Evolutionary conservation across 2,888 invertebrate genomes (phyloP), one percentile per base, ranked within the genome.

Genomic region (Drosophila demipolita): DNA sequence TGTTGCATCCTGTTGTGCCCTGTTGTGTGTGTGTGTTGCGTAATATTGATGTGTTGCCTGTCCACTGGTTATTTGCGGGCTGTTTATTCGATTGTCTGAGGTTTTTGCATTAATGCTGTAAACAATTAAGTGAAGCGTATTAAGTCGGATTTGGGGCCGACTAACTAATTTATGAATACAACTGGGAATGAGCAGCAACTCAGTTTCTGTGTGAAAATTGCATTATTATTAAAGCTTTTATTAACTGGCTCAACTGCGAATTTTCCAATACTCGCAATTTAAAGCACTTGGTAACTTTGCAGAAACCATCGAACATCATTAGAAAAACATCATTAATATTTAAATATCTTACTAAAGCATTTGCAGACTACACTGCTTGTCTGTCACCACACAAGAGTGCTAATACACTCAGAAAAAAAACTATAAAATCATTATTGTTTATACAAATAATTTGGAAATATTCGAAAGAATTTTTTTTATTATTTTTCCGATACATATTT

Each of bases 261-360:
- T 8, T 29, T 40, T 9, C 8, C 29, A n/a, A 50, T 57, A 23
- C 20, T 23, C n/a, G 36, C 45, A 17, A 15, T 26, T 26, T n/a
- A 15, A 29, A 26, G 8, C 17, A 53, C 32, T 42, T 35, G 45
- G 6, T 15, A 29, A 29, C 26, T 15, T 64, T 40, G 35, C 42
- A 11, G 42, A 61, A 61, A 38, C 65, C 64, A 66, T 75, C 36
- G 74, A 71, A 70, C 75, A 83, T 86, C 90, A 89, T 76, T 87
- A 66, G 66, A 53, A 75, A 82, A 82, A 83, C 80, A 87, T 88
- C 68, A 91, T 92, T 81, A 91, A 91, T 92, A 91, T 85, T 87
- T 90, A 85, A 92, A 89, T 78, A 84, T 90, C 90, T 91, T 91
- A 90, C 86, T 86, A 89, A 89, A 87, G 91, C 82, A 58, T 80